Conservation (phyloP, 2,113 vertebrate genomes). For the Pavo muticus region DNA sequence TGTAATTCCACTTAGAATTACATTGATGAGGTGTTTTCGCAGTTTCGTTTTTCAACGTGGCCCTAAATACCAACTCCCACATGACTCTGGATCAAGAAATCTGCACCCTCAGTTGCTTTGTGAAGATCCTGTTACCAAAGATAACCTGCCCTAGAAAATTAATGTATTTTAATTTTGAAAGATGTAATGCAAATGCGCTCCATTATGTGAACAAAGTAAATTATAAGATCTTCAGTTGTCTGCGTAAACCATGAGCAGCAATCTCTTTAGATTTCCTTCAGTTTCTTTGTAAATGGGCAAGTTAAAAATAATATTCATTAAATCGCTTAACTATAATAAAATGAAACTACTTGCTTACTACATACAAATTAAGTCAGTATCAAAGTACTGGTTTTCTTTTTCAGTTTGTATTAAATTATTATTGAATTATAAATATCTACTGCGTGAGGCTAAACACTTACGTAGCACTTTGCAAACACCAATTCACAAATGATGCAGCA, state of each 20-base stretch:
- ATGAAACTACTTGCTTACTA: background rate
- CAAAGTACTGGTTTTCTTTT: background rate
- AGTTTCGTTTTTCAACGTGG: background rate
- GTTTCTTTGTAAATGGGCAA: background rate
- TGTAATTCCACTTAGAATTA: background rate
- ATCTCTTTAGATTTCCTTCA: background rate
- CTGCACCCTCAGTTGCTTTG: slow-evolving; percentile 12
- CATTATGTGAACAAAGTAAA: background rate
- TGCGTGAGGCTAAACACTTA: background rate
- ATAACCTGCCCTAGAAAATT: slow-evolving; percentile 66
- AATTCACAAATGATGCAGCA: background rate
- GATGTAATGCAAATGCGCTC: background rate
- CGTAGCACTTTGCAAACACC: slow-evolving; percentile 3
- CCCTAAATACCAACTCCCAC: slow-evolving; percentile 31
- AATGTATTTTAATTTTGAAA: background rate
- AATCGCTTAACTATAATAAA: background rate
- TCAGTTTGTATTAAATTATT: background rate
- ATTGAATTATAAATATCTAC: slow-evolving; percentile 10
- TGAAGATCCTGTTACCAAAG: slow-evolving; percentile 50
- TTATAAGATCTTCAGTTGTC: background rate
- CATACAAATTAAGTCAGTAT: background rate
- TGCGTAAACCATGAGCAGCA: background rate
- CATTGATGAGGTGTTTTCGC: background rate
- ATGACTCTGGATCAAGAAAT: slow-evolving; percentile 21
- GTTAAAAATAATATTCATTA: slow-evolving; percentile 27